phyloP scores from a whole-genome alignment of 2,113 vertebrate species.

The Colius striatus region DNA sequence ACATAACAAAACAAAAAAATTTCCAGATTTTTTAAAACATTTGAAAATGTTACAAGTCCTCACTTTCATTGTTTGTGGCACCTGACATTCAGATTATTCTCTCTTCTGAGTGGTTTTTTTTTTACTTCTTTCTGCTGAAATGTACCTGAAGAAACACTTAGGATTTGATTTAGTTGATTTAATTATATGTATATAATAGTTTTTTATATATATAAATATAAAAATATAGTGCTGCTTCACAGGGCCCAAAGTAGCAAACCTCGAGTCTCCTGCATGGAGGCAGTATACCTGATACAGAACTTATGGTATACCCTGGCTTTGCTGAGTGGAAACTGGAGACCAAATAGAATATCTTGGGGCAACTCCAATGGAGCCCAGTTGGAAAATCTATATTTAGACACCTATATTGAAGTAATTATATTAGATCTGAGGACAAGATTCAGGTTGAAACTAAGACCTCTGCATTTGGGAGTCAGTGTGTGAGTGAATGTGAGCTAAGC shows the following conservation, averaged over 20 bases:
- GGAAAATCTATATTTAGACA: background rate
- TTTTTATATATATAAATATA: background rate
- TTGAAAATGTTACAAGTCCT: background rate
- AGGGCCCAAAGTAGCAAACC: background rate
- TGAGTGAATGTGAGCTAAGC: background rate
- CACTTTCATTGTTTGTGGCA: background rate
- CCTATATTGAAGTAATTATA: background rate
- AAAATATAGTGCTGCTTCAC: background rate
- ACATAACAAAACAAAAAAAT: background rate
- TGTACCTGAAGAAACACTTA: background rate
- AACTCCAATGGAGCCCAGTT: background rate
- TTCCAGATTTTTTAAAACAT: background rate
- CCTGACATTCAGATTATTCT: background rate
- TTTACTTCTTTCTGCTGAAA: background rate
- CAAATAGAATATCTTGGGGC: background rate
- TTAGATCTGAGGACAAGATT: background rate
- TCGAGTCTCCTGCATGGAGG: background rate
- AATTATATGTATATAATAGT: too few species aligned
- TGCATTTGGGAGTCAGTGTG: background rate
- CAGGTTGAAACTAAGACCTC: background rate
- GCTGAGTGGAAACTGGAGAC: background rate
- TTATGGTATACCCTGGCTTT: background rate
- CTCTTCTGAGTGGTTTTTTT: background rate
- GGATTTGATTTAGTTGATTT: background rate
- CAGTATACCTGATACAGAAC: background rate